Base-by-base conservation (phyloP, 2,113 vertebrate species). In the Poecilia latipinna region DNA sequence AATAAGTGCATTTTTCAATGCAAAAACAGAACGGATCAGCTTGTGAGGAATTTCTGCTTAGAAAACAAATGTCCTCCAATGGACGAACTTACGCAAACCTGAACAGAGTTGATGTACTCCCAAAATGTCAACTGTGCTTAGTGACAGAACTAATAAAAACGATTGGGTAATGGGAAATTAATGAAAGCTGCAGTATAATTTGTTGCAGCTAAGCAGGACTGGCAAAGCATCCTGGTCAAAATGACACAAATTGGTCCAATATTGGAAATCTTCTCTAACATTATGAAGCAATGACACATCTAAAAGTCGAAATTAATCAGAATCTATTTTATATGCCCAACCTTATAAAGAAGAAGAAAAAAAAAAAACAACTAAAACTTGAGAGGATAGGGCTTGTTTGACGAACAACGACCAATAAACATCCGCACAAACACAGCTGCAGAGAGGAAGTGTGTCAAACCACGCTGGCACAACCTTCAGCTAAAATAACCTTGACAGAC, bases 401-500 rank as follows among this genome's bases (percentile, higher is more conserved):
- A 48, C 13, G 17, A 48, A 48, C 44, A 17, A 57, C 13, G 17
- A 48, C 19, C 17, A 17, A 57, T 63, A 31, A 68, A 24, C 39
- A 70, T 51, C 26, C 33, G 64, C 64, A 48, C 72, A 75, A 62
- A 79, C 54, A 80, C 61, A 70, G 2, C 26, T 5, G 19, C 66
- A 75, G 17, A 66, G 31, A 2, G 19, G 71, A 74, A 70, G 80
- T 80, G 72, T 86, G 83, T 88, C 71, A 67, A 72, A 86, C 68
- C 72, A 74, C 61, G 42, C 70, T 71, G 77, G 77, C 88, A 92
- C 73, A 22, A 37, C 66, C 66, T 84, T 82, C 78, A 80, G 72
- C 85, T 74, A 26, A 72, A 72, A 71, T 79, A 87, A 92, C 91
- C 89, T 85, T 89, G 82, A 84, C 88, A 90, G 83, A 88, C 84